These are phyloP conservation scores for Dicaeum eximium DNA, from an alignment of 2,113 vertebrate species.

Conservation along the genomic window DNA sequence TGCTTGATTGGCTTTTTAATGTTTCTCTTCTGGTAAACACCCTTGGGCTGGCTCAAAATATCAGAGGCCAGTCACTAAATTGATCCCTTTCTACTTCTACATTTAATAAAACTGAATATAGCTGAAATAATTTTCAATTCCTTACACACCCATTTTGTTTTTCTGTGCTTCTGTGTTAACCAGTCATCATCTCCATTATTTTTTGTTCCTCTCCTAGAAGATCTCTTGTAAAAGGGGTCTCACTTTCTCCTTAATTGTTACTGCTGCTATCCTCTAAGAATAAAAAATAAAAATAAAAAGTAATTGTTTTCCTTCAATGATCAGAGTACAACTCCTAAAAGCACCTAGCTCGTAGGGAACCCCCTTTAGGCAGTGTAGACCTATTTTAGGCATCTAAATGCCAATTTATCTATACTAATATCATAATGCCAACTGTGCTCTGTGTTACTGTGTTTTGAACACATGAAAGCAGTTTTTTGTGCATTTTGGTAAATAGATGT, in stretches of 20 bases:
- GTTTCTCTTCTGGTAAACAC: not conserved
- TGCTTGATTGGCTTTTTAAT: not conserved
- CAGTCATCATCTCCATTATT: not conserved
- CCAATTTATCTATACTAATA: not conserved
- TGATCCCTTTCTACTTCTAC: not conserved
- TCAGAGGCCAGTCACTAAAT: not conserved
- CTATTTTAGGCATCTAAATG: not conserved
- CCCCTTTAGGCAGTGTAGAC: not conserved
- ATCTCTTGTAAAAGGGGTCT: not conserved
- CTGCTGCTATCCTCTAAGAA: not conserved
- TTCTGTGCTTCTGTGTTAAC: not conserved
- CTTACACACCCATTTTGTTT: not conserved
- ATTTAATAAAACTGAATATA: not conserved
- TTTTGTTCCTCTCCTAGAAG: not conserved
- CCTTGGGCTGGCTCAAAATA: not conserved
- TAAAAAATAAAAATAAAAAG: not conserved
- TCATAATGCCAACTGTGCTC: not conserved
- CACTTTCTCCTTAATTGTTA: not conserved
- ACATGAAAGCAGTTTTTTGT: not conserved
- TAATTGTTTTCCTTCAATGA: rapidly evolving
- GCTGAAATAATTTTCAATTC: not conserved
- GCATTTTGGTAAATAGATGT: not conserved
- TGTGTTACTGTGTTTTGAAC: not conserved
- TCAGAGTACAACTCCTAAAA: not conserved
- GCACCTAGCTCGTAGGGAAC: rapidly evolving